Percentiles rank a stretch among this genome's conserved stretches.
Evolutionary conservation across 2,888 invertebrate species (phyloP).

Genomic region (Sthenelais limicola): DNA sequence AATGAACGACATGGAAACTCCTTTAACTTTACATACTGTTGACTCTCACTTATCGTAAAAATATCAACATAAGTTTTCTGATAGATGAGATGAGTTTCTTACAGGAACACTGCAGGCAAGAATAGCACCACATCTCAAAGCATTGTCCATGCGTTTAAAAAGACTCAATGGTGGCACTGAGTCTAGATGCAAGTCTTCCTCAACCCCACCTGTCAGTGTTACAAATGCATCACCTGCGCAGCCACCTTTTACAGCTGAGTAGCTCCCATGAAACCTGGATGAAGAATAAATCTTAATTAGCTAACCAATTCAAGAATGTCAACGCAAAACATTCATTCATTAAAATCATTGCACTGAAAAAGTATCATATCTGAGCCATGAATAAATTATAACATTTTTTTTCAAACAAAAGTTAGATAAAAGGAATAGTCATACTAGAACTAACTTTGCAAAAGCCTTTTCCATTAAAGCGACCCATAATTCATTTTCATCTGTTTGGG

Average conservation of each 20-base stretch:
- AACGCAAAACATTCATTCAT: too few relatives aligned
- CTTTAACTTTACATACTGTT: too few relatives aligned
- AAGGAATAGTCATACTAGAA: neutral
- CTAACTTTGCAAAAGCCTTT: conserved; percentile 65
- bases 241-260: conserved; percentile 77
- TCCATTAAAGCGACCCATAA: conserved; percentile 66
- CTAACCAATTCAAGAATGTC: too few relatives aligned
- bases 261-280: conserved; percentile 79
- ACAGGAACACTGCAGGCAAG: conserved; percentile 80
- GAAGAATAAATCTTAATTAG: conserved; percentile 23
- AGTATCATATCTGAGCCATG: too few relatives aligned
- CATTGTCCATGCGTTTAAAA: conserved; percentile 76
- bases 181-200: conserved; percentile 30
- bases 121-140: conserved; percentile 78
- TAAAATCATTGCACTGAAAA: too few relatives aligned
- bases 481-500: conserved; percentile 57
- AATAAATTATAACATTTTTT: too few relatives aligned
- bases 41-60: too few relatives aligned
- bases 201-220: conserved; percentile 80
- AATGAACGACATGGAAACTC: too few relatives aligned
- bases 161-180: conserved; percentile 40
- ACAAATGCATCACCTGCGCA: conserved; percentile 81
- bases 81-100: too few relatives aligned
- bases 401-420: neutral
- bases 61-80: too few relatives aligned